phyloP scores from a whole-genome alignment of 2,888 invertebrate genomes.

The Rhogogaster chlorosoma region DNA sequence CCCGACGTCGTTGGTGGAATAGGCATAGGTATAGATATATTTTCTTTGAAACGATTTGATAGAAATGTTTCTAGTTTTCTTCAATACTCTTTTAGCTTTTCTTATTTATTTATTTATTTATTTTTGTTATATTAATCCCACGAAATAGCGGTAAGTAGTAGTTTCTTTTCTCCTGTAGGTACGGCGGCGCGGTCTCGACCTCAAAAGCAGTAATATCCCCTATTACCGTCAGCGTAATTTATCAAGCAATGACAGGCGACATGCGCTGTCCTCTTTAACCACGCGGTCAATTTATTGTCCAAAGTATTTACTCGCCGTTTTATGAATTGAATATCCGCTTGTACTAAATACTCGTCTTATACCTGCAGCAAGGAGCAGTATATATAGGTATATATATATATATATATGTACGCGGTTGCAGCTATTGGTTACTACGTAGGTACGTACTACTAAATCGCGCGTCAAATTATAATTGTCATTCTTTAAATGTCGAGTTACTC shows the following conservation, averaged over 20 bases:
- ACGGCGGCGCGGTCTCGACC: constrained; percentile 42
- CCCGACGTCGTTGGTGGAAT: neutral
- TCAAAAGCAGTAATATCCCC: constrained; percentile 47
- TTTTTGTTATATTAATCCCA: neutral
- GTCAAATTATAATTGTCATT: neutral
- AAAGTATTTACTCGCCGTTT: constrained; percentile 30
- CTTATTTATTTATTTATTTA: neutral
- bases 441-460: neutral
- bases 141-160: constrained; percentile 37
- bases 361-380: neutral
- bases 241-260: constrained; percentile 52
- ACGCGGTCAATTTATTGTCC: constrained; percentile 48
- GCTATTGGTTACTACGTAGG: neutral
- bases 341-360: constrained; percentile 34
- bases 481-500: neutral
- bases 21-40: neutral
- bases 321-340: constrained; percentile 40
- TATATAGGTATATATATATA: neutral
- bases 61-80: neutral
- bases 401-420: neutral
- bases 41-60: constrained; percentile 7
- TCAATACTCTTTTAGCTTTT: neutral
- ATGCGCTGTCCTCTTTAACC: constrained; percentile 49
- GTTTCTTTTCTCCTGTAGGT: neutral
- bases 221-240: constrained; percentile 45